Conservation (phyloP, 2,113 vertebrate species). For the Boulengerochromis microlepis region DNA sequence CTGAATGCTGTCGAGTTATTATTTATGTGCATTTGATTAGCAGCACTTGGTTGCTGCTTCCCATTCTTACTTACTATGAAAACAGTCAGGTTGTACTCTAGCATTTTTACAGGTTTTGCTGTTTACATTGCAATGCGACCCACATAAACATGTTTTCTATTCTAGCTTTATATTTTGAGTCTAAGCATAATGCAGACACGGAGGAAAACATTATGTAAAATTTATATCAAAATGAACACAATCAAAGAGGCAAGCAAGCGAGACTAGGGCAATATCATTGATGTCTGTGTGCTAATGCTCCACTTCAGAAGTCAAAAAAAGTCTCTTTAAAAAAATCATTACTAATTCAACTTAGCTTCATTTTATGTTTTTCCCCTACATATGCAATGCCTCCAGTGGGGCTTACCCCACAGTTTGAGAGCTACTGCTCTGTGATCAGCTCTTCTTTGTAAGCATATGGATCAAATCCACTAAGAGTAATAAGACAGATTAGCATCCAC, state of each 20-base stretch:
- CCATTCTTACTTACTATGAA: not conserved
- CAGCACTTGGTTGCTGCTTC: not conserved
- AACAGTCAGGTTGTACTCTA: not conserved
- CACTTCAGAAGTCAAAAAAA: not conserved
- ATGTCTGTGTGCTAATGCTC: not conserved
- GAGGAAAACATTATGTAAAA: not conserved
- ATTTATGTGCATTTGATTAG: not conserved
- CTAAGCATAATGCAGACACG: fast-evolving
- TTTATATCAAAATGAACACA: not conserved
- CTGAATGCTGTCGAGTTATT: not conserved
- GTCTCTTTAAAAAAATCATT: not conserved
- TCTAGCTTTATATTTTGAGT: not conserved
- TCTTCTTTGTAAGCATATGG: not conserved
- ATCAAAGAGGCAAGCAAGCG: not conserved
- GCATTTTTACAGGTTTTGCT: not conserved
- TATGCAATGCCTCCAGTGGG: not conserved
- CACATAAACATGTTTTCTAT: not conserved
- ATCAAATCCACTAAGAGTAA: not conserved
- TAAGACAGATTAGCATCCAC: not conserved
- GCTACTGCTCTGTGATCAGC: not conserved
- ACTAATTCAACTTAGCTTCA: not conserved
- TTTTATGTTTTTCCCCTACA: not conserved
- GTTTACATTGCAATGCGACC: not conserved
- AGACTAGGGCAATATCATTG: not conserved
- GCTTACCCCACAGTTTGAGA: not conserved